Conservation (phyloP, 2,888 invertebrate species). For the Xylocampa areola region DNA sequence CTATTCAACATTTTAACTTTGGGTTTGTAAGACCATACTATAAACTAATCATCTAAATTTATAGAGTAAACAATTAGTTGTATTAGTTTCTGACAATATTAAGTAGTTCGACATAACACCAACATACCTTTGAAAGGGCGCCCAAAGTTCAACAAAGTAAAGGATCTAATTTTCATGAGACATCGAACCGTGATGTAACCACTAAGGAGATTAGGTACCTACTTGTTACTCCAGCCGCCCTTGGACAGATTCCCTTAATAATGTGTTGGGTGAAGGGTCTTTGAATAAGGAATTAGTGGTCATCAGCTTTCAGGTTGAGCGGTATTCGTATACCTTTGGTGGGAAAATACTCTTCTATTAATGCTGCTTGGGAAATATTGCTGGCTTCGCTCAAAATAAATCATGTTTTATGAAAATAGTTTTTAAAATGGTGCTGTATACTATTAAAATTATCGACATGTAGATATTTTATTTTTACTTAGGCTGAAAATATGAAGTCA, state of each 20-base stretch:
- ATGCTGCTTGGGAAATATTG: neutral
- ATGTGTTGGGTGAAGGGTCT: constrained; percentile 67
- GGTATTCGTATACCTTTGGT: constrained; percentile 43
- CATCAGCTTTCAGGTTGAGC: constrained; percentile 61
- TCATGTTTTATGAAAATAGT: too few relatives aligned
- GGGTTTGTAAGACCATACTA: too few relatives aligned
- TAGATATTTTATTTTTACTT: too few relatives aligned
- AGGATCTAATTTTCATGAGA: constrained; percentile 78
- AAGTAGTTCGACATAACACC: constrained; percentile 29
- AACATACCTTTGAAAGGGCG: constrained; percentile 52
- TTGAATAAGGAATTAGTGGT: constrained; percentile 69
- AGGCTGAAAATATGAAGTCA: neutral
- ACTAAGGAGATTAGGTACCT: constrained; percentile 78
- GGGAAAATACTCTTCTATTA: neutral
- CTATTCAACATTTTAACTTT: too few relatives aligned
- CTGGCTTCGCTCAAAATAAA: neutral
- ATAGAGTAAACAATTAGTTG: constrained; percentile 1
- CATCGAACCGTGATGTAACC: constrained; percentile 76
- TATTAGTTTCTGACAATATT: constrained; percentile 31
- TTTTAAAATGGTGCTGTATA: too few relatives aligned
- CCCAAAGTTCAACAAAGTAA: constrained; percentile 66
- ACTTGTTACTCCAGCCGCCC: constrained; percentile 73
- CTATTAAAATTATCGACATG: too few relatives aligned
- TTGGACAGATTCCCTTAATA: constrained; percentile 68
- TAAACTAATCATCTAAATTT: neutral